phyloP scores from a whole-genome alignment of 2,888 invertebrate species.

The Lasius fuliginosus region DNA sequence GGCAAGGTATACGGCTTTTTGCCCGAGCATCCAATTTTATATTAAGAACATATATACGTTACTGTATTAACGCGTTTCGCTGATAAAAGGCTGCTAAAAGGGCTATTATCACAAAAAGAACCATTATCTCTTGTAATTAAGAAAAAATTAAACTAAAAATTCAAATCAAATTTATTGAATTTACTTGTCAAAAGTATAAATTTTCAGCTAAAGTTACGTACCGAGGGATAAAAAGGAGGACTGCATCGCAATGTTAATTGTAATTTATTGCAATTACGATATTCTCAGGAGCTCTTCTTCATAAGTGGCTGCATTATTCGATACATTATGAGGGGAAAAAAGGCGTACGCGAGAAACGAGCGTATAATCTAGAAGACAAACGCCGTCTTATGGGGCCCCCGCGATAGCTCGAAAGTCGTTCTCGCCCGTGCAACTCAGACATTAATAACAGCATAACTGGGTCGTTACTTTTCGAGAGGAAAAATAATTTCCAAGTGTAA shows the following conservation, averaged over 20 bases:
- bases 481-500: constrained; percentile 69
- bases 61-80: constrained; percentile 14
- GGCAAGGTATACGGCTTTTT: background rate
- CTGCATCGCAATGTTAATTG: constrained; percentile 14
- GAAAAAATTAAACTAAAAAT: constrained; percentile 5
- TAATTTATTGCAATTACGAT: constrained; percentile 25
- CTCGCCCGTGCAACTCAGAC: constrained; percentile 56
- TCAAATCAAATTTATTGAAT: constrained; percentile 11
- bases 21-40: background rate
- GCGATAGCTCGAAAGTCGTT: constrained; percentile 56
- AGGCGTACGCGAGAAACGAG: constrained; percentile 40
- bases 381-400: constrained; percentile 35
- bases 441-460: constrained; percentile 55
- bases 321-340: background rate
- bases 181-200: background rate
- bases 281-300: constrained; percentile 30
- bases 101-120: background rate
- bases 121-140: constrained; percentile 16
- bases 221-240: background rate
- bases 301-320: constrained; percentile 37
- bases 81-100: constrained; percentile 19
- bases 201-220: background rate
- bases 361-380: constrained; percentile 56
- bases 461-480: constrained; percentile 55
- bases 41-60: constrained; percentile 7